phyloP scores from a whole-genome alignment of 2,113 vertebrate genomes.

The Caranx melampygus region DNA sequence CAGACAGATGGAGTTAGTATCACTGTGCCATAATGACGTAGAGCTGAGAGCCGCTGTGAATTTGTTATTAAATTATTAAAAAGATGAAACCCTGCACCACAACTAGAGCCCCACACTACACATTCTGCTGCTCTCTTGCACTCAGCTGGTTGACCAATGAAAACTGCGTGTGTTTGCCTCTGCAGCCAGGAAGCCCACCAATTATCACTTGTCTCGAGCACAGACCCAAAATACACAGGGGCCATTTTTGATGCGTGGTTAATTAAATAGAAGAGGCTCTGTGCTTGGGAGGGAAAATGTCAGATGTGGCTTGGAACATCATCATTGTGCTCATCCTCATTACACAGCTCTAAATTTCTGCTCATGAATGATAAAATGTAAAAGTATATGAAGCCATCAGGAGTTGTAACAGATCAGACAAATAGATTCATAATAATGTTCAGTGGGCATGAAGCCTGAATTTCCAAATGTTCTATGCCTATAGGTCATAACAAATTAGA shows the following conservation, averaged over 20 bases:
- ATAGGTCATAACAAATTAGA: conserved; percentile 72
- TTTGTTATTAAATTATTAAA: background rate
- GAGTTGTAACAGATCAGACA: conserved; percentile 38
- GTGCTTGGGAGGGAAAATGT: conserved; percentile 27
- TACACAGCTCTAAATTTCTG: conserved; percentile 27
- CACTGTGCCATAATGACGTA: background rate
- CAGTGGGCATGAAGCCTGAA: conserved; percentile 49
- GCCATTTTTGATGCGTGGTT: conserved; percentile 19
- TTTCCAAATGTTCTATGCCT: conserved; percentile 50
- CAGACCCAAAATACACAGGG: background rate
- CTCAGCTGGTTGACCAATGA: conserved; percentile 11
- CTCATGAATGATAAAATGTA: conserved; percentile 46
- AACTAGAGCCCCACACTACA: no score
- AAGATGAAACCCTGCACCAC: background rate
- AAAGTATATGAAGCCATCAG: conserved; percentile 56
- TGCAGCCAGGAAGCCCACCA: background rate
- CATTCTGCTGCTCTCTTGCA: background rate
- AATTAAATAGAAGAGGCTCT: conserved; percentile 24
- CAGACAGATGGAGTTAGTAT: background rate
- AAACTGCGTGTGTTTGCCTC: conserved; percentile 16
- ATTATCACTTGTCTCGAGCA: conserved; percentile 8
- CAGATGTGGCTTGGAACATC: conserved; percentile 10
- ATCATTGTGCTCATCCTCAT: conserved; percentile 41
- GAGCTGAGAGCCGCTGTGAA: background rate
- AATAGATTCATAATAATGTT: conserved; percentile 50